Conservation (phyloP, 2,797 vertebrate genomes). For the Telmatherina bonti region DNA sequence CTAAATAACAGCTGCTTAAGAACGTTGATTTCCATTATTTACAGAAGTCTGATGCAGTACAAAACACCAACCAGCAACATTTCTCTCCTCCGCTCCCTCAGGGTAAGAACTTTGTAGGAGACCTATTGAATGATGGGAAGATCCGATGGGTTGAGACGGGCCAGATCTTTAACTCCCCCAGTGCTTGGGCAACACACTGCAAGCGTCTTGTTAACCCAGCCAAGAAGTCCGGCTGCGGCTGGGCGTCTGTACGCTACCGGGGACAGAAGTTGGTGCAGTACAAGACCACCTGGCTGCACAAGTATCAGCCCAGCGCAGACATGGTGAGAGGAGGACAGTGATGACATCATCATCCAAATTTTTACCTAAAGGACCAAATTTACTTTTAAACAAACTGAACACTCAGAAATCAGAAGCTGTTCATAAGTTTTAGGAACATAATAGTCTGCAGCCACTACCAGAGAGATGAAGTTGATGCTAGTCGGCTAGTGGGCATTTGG, state of each 20-base stretch:
- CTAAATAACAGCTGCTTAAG: background rate
- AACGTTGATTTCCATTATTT: background rate
- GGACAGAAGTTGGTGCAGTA: conserved; percentile 97
- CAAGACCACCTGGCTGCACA: conserved; percentile 94
- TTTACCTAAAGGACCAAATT: background rate
- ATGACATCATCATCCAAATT: background rate
- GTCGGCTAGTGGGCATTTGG: too few species aligned
- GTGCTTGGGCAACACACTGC: conserved; percentile 97
- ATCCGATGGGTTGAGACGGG: conserved; percentile 97
- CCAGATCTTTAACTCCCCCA: conserved; percentile 95
- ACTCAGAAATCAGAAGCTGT: background rate
- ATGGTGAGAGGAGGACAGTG: conserved; percentile 82
- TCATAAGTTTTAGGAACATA: background rate
- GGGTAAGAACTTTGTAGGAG: conserved; percentile 96
- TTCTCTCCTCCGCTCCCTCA: conserved; percentile 56
- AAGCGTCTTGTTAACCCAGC: conserved; percentile 96
- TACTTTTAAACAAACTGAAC: too few species aligned
- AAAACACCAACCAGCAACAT: background rate
- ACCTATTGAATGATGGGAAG: conserved; percentile 92
- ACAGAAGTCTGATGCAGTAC: background rate
- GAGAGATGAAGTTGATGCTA: background rate
- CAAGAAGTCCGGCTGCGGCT: conserved; percentile 97
- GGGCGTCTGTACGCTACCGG: conserved; percentile 95
- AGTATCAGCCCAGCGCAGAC: conserved; percentile 91
- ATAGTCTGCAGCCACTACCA: background rate